Base-by-base conservation (phyloP, 2,888 invertebrate species). In the Nephrocerus scutellatus region DNA sequence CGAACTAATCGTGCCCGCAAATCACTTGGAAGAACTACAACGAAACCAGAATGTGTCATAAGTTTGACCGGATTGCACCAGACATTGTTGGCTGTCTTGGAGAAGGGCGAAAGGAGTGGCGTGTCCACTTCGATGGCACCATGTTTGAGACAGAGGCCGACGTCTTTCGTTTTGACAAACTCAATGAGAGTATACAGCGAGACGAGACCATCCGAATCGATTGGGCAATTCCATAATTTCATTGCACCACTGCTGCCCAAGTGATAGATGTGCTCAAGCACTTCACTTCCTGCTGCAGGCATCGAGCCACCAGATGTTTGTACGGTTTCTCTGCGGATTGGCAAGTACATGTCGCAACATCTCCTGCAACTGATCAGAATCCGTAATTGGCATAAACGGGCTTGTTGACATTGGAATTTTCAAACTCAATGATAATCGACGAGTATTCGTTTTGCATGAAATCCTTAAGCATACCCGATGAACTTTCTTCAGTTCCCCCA, bases 21-120 rank as follows among this genome's bases (percentile, higher is more conserved):
- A 69, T 96, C 91, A 58, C 84, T 81, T 0, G 95, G 92, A 38
- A 93, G 67, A 33, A 82, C 79, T 6, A 92, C 86, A 1, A 95
- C 77, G 39, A 79, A 79, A 0, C 95, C 95, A 18, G 82, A 82
- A 41, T 83, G 78, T 2, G 91, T 89, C 88, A 96, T 91, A 8
- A 92, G 70, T 51, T 79, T 79, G 0, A 89, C 88, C 29, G 74
- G 73, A 43, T 60, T 65, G 6, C 47, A 41, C 40, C 50, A 60
- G n/a, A n/a, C n/a, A 18, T 44, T 51, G 28, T 49, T 50, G 21
- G 52, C 50, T 2, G 74, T 73, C 36, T 71, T 70, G 1, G 79
- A 77, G 15, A 80, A 76, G 0, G 93, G 93, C 61, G 85, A 81
- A 18, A 95, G 68, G 0, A 90, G 64, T 0, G 92, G 89, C 0